Conservation (phyloP, 2,113 vertebrate genomes). For the Melospiza georgiana region DNA sequence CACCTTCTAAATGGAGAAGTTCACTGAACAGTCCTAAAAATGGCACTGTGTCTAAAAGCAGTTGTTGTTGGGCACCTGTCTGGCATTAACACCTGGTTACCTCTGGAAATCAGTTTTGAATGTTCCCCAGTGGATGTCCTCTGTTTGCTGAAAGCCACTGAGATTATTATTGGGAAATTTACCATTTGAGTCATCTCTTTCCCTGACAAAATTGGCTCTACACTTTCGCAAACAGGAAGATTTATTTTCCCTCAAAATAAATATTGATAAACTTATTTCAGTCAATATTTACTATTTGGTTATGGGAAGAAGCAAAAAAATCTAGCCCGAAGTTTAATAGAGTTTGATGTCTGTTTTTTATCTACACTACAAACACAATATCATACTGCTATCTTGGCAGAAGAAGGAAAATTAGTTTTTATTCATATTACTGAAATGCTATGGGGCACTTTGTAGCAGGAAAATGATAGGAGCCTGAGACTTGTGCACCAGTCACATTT, state of each 20-base stretch:
- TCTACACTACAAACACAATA: not conserved
- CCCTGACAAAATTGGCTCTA: not conserved
- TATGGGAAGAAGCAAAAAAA: not conserved
- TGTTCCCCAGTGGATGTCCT: not conserved
- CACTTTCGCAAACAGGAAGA: slow-evolving; percentile 11
- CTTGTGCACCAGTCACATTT: not conserved
- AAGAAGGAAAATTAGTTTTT: not conserved
- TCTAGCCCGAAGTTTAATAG: not conserved
- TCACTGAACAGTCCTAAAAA: not conserved
- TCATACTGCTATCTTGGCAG: not conserved
- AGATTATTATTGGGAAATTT: slow-evolving; percentile 16
- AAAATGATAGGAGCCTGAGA: not conserved
- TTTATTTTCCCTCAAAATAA: slow-evolving; percentile 35
- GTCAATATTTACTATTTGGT: slow-evolving; percentile 46
- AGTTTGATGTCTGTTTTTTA: not conserved
- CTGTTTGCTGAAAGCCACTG: not conserved
- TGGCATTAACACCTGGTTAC: not conserved
- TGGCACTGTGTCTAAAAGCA: not conserved
- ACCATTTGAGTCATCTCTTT: slow-evolving; percentile 8
- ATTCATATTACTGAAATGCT: not conserved
- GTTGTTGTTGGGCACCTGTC: not conserved
- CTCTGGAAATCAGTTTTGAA: not conserved
- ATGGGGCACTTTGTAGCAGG: not conserved
- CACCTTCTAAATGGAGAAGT: not conserved
- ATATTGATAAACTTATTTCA: slow-evolving; percentile 35